Percentiles rank a stretch among this genome's conserved stretches.
phyloP scores from a whole-genome alignment of 1,140 invertebrate genomes.

The Idris sp. region DNA sequence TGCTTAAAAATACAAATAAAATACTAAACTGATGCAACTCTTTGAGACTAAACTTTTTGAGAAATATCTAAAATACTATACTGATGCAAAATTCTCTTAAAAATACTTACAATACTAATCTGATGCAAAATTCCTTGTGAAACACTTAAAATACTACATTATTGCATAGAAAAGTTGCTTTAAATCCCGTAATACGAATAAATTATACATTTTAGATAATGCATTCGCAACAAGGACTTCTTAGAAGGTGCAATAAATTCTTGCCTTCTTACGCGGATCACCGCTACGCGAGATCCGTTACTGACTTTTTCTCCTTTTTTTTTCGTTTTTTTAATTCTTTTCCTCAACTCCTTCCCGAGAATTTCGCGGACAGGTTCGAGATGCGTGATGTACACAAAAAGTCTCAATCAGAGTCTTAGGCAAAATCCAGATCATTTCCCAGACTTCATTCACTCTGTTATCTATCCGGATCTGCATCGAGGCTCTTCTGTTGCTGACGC shows the following conservation, averaged over 20 bases:
- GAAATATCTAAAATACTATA: too few relatives aligned
- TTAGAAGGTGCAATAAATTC: conserved; percentile 67
- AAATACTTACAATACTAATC: too few relatives aligned
- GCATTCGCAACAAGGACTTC: conserved; percentile 60
- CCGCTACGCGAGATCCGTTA: conserved; percentile 70
- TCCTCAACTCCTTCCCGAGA: conserved; percentile 64
- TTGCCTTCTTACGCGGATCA: conserved; percentile 61
- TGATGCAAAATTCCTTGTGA: too few relatives aligned
- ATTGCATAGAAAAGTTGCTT: too few relatives aligned
- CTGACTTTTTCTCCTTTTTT: conserved; percentile 60
- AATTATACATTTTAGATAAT: too few relatives aligned
- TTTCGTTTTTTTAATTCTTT: too few relatives aligned
- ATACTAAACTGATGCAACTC: too few relatives aligned
- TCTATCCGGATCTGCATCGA: conserved; percentile 37
- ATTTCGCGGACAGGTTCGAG: conserved; percentile 69
- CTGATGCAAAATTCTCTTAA: too few relatives aligned
- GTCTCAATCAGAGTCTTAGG: conserved; percentile 55
- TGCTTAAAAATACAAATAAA: too few relatives aligned
- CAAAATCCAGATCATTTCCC: conserved; percentile 37
- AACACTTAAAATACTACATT: too few relatives aligned
- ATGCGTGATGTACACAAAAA: conserved; percentile 66
- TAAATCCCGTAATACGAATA: too few relatives aligned
- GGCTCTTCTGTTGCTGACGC: conserved; percentile 19
- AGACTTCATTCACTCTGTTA: conserved; percentile 42
- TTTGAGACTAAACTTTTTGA: too few relatives aligned